Evolutionary conservation across 1,140 invertebrate species (phyloP).

Genomic region (Saccostrea glomerata): DNA sequence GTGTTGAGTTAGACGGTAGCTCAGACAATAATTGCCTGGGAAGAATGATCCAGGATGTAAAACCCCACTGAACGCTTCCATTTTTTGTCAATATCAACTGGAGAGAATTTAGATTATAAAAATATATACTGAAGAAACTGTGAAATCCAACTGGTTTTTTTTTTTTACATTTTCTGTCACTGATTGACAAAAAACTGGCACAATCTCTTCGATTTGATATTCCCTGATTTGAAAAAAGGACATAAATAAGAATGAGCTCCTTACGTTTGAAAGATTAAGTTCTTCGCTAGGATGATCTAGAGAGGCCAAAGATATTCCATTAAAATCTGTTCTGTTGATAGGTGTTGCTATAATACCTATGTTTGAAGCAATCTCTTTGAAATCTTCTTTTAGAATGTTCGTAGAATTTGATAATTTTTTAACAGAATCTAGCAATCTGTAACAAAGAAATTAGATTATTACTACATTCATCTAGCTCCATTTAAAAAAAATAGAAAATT

Average conservation of each 20-base stretch:
- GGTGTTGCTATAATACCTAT: not conserved
- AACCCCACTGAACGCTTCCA: not conserved
- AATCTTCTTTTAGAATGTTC: not conserved
- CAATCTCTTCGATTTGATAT: no score
- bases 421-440: not conserved
- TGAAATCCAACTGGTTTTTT: not conserved
- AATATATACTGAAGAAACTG: not conserved
- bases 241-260: no score
- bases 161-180: not conserved
- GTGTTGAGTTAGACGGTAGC: not conserved
- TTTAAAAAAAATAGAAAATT: no score
- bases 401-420: not conserved
- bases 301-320: not conserved
- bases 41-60: conserved; percentile 8
- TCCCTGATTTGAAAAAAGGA: no score
- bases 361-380: not conserved
- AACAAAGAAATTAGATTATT: not conserved
- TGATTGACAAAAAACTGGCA: not conserved
- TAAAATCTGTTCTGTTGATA: not conserved
- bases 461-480: no score
- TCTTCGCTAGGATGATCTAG: not conserved
- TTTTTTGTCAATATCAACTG: conserved; percentile 4
- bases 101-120: not conserved
- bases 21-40: not conserved
- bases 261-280: not conserved